A percentile compares a stretch with the other conserved stretches of the same genome.
These are phyloP conservation scores for Dicrostonyx torquatus DNA, from an alignment of 2,797 vertebrate genomes.

Conservation along the genomic window DNA sequence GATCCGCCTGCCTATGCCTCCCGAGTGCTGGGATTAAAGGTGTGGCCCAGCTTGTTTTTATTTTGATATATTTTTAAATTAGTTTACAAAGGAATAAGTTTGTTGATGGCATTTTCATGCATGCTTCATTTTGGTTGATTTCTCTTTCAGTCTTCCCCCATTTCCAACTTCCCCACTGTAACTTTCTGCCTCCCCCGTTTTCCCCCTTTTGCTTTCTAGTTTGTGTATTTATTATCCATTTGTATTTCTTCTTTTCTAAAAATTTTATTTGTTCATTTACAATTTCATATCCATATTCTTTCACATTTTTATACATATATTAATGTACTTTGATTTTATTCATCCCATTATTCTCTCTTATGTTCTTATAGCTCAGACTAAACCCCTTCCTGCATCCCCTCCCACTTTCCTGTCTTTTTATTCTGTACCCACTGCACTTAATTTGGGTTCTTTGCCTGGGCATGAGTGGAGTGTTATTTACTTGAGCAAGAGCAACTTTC, in stretches of 20 bases:
- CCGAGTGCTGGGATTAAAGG: too few species aligned
- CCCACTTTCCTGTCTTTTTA: not conserved
- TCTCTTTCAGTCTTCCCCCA: not conserved
- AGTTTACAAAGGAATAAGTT: not conserved
- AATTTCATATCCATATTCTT: not conserved
- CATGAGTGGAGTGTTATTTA: not conserved
- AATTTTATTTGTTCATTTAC: not conserved
- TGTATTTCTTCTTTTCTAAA: not conserved
- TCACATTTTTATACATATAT: not conserved
- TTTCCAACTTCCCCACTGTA: not conserved
- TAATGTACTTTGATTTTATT: not conserved
- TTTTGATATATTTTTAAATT: not conserved
- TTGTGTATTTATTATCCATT: not conserved
- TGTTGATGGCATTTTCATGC: not conserved
- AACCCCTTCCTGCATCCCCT: not conserved
- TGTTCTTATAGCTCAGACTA: not conserved
- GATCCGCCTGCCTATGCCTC: too few species aligned
- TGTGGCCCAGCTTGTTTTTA: too few species aligned
- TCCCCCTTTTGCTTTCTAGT: not conserved
- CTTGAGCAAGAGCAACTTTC: not conserved
- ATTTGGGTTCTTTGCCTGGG: not conserved
- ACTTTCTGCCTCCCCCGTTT: not conserved
- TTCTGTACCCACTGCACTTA: not conserved
- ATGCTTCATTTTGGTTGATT: not conserved
- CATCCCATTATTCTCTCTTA: not conserved